A percentile compares a stretch with the other conserved stretches of the same genome.
Conservation (phyloP, 2,113 vertebrate species). For the Burhinus bistriatus region DNA sequence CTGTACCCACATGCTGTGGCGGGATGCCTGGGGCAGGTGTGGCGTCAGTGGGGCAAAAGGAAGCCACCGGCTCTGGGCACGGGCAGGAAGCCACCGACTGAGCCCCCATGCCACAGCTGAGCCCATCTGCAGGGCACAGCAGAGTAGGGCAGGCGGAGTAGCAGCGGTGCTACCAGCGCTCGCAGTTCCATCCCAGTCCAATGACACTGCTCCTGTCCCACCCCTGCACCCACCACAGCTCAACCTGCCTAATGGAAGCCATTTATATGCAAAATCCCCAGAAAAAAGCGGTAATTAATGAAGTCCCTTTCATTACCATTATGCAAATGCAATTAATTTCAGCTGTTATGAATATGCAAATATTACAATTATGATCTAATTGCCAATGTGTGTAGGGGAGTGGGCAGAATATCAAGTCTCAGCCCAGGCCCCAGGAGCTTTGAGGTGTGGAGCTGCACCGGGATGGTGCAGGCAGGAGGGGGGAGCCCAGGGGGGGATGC, state of each 20-base stretch:
- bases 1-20: fast-evolving
- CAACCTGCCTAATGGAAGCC: slow-evolving; percentile 37
- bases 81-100: fast-evolving
- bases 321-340: slow-evolving; percentile 77
- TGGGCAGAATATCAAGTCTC: slow-evolving; percentile 55
- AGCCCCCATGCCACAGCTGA: fast-evolving
- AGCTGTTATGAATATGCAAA: slow-evolving; percentile 77
- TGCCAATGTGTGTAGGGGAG: slow-evolving; percentile 53
- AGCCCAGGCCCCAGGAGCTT: slow-evolving; percentile 2
- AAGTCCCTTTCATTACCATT: slow-evolving; percentile 77
- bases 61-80: fast-evolving
- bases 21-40: not conserved
- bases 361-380: slow-evolving; percentile 74
- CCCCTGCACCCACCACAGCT: not conserved
- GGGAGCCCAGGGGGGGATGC: not conserved
- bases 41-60: not conserved
- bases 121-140: not conserved
- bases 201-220: not conserved
- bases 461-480: not conserved
- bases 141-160: not conserved
- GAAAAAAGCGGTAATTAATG: slow-evolving; percentile 72
- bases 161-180: fast-evolving
- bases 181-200: not conserved
- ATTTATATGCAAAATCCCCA: slow-evolving; percentile 63
- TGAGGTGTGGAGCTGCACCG: fast-evolving